Percentiles rank a stretch among this genome's conserved stretches.
These are phyloP conservation scores for Hassar affinis DNA, from an alignment of 2,113 vertebrate genomes.

Conservation along the genomic window DNA sequence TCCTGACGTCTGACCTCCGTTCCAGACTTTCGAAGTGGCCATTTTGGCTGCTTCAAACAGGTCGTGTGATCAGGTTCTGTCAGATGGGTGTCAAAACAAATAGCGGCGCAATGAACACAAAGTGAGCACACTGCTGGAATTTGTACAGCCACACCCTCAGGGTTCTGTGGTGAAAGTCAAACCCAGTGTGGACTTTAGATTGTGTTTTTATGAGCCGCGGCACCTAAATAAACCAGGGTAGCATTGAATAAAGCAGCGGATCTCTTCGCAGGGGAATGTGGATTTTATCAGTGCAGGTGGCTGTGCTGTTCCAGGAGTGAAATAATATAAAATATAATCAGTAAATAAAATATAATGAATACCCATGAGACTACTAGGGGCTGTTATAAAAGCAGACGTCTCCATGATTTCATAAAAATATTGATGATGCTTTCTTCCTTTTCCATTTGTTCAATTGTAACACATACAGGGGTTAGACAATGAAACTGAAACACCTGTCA, in stretches of 20 bases:
- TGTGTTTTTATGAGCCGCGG: slow-evolving; percentile 41
- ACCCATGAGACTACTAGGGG: not conserved
- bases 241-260: slow-evolving; percentile 16
- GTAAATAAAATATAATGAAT: not conserved
- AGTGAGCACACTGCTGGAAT: slow-evolving; percentile 35
- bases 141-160: slow-evolving; percentile 2
- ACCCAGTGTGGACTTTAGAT: slow-evolving; percentile 31
- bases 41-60: slow-evolving; percentile 27
- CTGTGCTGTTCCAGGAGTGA: slow-evolving; percentile 17
- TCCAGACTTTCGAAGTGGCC: slow-evolving; percentile 12
- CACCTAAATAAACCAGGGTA: slow-evolving; percentile 49
- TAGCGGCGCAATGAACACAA: slow-evolving; percentile 32
- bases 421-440: not conserved
- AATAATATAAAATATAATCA: not conserved
- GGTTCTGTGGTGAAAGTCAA: slow-evolving; percentile 34
- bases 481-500: too few species aligned
- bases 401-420: not conserved
- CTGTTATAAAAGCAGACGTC: slow-evolving; percentile 2
- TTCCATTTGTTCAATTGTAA: too few species aligned
- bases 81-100: slow-evolving; percentile 47
- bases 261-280: not conserved
- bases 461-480: too few species aligned
- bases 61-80: slow-evolving; percentile 35
- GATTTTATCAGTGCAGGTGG: slow-evolving; percentile 39
- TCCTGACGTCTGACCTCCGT: not conserved